A percentile compares a stretch with the other conserved stretches of the same genome.
Evolutionary conservation across 1,140 invertebrate species (phyloP).

Genomic region (Hirudo medicinalis): DNA sequence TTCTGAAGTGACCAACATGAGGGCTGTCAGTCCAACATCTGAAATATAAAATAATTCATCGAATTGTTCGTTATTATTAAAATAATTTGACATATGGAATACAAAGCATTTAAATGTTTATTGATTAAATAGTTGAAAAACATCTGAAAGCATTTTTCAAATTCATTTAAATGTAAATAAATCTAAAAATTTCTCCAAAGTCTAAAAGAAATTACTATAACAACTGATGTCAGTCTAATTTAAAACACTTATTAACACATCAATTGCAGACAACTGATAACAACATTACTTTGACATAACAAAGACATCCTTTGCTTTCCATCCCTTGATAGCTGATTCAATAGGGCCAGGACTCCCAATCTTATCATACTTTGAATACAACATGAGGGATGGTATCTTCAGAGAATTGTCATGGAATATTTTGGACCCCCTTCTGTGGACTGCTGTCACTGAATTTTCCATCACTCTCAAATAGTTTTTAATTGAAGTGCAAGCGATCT

Average conservation of each 20-base stretch:
- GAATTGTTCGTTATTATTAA: too few relatives aligned
- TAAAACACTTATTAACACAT: too few relatives aligned
- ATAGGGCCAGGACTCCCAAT: not conserved
- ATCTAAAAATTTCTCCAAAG: too few relatives aligned
- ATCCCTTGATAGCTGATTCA: not conserved
- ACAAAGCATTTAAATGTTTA: not conserved
- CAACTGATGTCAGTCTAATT: too few relatives aligned
- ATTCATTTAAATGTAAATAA: too few relatives aligned
- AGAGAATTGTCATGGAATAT: not conserved
- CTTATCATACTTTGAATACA: not conserved
- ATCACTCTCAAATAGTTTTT: not conserved
- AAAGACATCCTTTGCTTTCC: not conserved
- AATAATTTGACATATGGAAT: not conserved
- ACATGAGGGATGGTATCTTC: conserved; percentile 1
- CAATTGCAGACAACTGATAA: not conserved
- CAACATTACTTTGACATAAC: not conserved
- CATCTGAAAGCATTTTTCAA: too few relatives aligned
- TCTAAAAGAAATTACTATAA: too few relatives aligned
- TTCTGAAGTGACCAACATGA: not conserved
- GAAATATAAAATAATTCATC: not conserved
- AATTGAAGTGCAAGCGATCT: not conserved
- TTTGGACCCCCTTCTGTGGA: not conserved
- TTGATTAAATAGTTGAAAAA: not conserved
- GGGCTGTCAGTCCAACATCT: not conserved
- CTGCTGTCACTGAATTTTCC: not conserved